Percentiles rank a stretch among this genome's conserved stretches.
These are phyloP conservation scores for Brenthis ino DNA, from an alignment of 2,888 invertebrate genomes.

Conservation along the genomic window DNA sequence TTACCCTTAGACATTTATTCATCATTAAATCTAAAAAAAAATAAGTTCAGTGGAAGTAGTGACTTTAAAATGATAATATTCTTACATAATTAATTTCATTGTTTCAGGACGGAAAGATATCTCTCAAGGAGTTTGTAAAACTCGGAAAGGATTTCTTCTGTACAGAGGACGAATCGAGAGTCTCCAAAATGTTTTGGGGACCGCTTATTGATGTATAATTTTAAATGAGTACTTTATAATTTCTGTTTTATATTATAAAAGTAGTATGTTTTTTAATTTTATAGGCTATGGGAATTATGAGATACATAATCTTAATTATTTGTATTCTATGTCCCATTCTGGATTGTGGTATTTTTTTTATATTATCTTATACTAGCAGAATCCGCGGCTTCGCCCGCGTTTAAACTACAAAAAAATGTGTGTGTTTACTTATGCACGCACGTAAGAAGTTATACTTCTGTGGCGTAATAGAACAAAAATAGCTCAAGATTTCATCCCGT, in stretches of 20 bases:
- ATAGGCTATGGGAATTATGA: not conserved
- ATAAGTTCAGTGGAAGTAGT: too few species aligned
- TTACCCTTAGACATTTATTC: too few species aligned
- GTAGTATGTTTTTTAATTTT: not conserved
- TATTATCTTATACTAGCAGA: too few species aligned
- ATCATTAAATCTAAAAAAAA: too few species aligned
- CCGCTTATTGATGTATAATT: conserved; percentile 84
- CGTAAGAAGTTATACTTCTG: too few species aligned
- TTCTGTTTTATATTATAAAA: not conserved
- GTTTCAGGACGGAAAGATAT: conserved; percentile 86
- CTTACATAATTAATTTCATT: conserved; percentile 10
- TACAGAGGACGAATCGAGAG: conserved; percentile 87
- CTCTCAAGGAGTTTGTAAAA: conserved; percentile 89
- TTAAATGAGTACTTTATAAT: not conserved
- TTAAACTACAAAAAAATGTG: too few species aligned
- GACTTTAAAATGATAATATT: not conserved
- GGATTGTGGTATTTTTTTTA: too few species aligned
- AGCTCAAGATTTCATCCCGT: too few species aligned
- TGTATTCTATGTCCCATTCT: too few species aligned
- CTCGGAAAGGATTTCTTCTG: conserved; percentile 91
- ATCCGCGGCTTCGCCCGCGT: too few species aligned
- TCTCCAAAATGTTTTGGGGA: conserved; percentile 94
- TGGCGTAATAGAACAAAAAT: too few species aligned
- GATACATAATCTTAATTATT: not conserved
- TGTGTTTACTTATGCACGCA: too few species aligned